A percentile compares a stretch with the other conserved stretches of the same genome.
Conservation (phyloP, 2,113 vertebrate genomes). For the Chroicocephalus ridibundus region DNA sequence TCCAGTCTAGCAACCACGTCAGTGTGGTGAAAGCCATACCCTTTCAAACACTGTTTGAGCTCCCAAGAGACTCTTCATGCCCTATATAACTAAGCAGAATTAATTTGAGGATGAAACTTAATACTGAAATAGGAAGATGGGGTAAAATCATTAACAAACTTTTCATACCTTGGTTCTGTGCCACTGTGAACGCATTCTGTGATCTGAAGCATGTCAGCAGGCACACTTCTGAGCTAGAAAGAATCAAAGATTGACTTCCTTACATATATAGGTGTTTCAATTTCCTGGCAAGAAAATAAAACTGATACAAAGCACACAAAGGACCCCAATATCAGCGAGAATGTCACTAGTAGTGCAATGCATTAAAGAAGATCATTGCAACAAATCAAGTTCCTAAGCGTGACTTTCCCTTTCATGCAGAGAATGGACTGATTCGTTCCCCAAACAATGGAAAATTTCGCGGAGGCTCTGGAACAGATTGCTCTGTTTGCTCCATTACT, state of each 20-base stretch:
- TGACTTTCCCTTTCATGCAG: constrained; percentile 54
- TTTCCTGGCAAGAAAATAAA: constrained; percentile 44
- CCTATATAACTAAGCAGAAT: neutral
- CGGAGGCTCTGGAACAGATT: constrained; percentile 47
- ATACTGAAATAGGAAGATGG: neutral
- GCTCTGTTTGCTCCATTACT: constrained; percentile 62
- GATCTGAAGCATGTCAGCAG: neutral
- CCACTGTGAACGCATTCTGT: neutral
- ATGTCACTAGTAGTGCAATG: neutral
- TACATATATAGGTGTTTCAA: neutral
- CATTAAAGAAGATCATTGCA: constrained; percentile 37
- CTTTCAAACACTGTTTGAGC: neutral
- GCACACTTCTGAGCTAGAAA: neutral
- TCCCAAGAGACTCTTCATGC: neutral
- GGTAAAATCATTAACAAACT: neutral
- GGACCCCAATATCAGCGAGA: neutral
- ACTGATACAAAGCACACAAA: constrained; percentile 31
- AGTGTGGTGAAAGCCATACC: neutral
- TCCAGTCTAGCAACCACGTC: neutral
- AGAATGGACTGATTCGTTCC: constrained; percentile 62
- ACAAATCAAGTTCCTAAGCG: constrained; percentile 50
- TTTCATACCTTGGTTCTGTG: neutral
- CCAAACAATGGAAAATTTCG: constrained; percentile 53
- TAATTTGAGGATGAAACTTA: neutral
- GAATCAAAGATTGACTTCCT: neutral